Evolutionary conservation across 1,140 invertebrate species (phyloP), one percentile per base, ranked within the genome.

Genomic region (Drosophila asahinai): DNA sequence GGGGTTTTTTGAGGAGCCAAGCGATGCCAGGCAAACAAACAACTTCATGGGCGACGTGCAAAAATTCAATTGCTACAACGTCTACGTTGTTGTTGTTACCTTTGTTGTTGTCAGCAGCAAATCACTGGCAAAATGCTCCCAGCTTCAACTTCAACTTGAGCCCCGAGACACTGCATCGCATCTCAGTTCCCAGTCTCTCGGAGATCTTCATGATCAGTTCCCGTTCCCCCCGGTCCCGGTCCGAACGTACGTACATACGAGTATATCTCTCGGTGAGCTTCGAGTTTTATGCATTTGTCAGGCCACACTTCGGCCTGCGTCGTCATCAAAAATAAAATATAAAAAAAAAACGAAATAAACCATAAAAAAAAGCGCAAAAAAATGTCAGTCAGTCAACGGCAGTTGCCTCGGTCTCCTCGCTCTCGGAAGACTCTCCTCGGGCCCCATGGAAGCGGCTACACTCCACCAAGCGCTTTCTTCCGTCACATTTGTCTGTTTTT

Each of bases 21-120:
- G 68, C 72, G 83, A 75, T 86, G 81, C 81, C 86, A 90, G 72
- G 86, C 86, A 90, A 90, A 91, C 86, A 90, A 90, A 90, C 86
- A 90, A 90, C 86, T 90, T 91, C 86, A 90, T 90, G 86, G 86
- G 86, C 86, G 86, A 90, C 86, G 86, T 90, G 86, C 86, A 90
- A 90, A 90, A 90, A 90, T 90, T 90, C 86, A 90, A 90, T 90
- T 90, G 86, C 86, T 91, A 91, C 86, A 90, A 90, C 74, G 51
- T 89, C 55, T 70, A 76, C 79, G 70, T 63, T 59, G 77, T 55
- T 61, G 52, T 25, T 40, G 66, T 62, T 70, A 60, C 36, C 62
- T 61, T 61, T 49, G 64, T 66, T 70, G 73, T 66, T 61, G 81
- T 83, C 57, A 78, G 81, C 81, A 75, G 80, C 77, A 84, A 84